Conservation (phyloP, 2,888 invertebrate genomes). For the Pyrochroa serraticornis region DNA sequence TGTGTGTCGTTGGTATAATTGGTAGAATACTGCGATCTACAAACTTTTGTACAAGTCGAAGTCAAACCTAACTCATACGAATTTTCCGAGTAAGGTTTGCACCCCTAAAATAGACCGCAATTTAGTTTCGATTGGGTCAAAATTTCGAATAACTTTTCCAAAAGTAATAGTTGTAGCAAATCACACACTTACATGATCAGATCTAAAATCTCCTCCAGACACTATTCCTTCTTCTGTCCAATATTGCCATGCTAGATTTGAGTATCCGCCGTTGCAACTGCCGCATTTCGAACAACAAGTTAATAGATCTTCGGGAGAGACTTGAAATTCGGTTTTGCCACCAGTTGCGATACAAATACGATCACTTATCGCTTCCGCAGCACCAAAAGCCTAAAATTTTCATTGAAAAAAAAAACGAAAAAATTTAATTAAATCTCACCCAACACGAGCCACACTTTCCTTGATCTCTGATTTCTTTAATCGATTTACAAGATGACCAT, state of each 20-base stretch:
- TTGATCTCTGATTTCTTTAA: conserved; percentile 3
- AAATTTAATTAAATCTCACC: not conserved
- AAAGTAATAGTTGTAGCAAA: no score
- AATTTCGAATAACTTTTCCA: not conserved
- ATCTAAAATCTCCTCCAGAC: conserved; percentile 2
- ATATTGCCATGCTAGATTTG: not conserved
- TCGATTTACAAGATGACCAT: not conserved
- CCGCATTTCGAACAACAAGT: conserved; percentile 2
- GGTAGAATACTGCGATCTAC: conserved; percentile 68
- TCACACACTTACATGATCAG: not conserved
- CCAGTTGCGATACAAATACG: conserved; percentile 78
- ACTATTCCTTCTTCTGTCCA: conserved; percentile 2
- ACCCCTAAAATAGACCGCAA: conserved; percentile 66
- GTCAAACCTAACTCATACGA: conserved; percentile 83
- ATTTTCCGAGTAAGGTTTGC: conserved; percentile 76
- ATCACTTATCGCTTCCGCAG: conserved; percentile 85
- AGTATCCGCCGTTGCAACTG: not conserved
- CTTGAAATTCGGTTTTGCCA: conserved; percentile 69
- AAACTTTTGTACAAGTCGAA: conserved; percentile 74
- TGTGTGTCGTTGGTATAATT: conserved; percentile 64
- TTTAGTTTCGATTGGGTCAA: not conserved
- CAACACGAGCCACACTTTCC: conserved; percentile 1
- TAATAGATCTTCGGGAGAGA: conserved; percentile 61
- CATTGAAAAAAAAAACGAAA: no score
- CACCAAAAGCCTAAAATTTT: conserved; percentile 71